Base-by-base conservation (phyloP, 1,140 invertebrate genomes). In the Brachionus angularis region DNA sequence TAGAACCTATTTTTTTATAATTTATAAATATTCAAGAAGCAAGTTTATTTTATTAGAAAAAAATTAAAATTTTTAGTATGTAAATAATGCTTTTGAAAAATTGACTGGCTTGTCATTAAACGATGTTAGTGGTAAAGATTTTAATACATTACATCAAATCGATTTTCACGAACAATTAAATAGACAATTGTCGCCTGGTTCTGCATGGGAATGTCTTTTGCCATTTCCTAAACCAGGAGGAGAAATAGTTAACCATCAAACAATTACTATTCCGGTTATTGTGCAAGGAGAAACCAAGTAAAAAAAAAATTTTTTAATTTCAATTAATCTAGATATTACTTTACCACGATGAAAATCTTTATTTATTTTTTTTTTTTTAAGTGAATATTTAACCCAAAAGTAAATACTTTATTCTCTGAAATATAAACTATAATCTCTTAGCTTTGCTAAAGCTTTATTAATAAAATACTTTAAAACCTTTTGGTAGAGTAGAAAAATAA, bases 11-110 rank as follows among this genome's bases (percentile, higher is more conserved):
- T 7, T 46, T 34, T 25, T 33, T 53, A 58, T 3, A 55, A 18
- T 55, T 33, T 31, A 33, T 16, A 39, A n/a, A n/a, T n/a, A 23
- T 58, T 31, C 71, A 12, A 52, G 12, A 29, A 52, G n/a, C 27
- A 10, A 29, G 16, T 39, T 8, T 62, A 39, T 3, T 7, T 23
- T 31, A 29, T 34, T 46, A 34, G 2, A 21, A 14, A n/a, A 3
- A 21, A 5, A 52, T 10, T 52, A 12, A 64, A 73, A 75, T 50
- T 83, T 80, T 21, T 82, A 91, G 89, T 90, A 89, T 80, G 86
- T 88, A 49, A 92, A 92, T 79, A 86, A 86, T 76, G 85, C 89
- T 1, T 88, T 86, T 79, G 89, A 90, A 79, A 86, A 86, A 67
- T 79, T 89, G 50, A 82, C 90, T 50, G 89, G 89, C 1, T 89